Evolutionary conservation across 1,140 invertebrate genomes (phyloP), one percentile per base, ranked within the genome.

Genomic region (Megathymus violae): DNA sequence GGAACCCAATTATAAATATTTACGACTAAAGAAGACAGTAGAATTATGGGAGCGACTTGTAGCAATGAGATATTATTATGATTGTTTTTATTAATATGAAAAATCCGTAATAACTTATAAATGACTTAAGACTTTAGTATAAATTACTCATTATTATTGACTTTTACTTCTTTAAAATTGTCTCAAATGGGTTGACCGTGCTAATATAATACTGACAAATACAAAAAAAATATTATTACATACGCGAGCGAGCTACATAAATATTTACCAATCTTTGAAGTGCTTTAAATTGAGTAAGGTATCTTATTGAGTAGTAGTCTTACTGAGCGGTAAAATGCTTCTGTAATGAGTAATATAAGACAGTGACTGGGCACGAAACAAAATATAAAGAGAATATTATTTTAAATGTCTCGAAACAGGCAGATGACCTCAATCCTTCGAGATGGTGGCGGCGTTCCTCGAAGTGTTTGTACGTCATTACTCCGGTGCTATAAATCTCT

Each of bases 391-490:
- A 25, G 22, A 31, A 7, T 31, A 31, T 31, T 7, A 46, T 36
- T 34, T 31, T 16, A 46, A 46, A 50, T 50, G 16, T 38, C 51
- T 61, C 43, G 52, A 60, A 62, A 43, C 63, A 58, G 7, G 40
- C 27, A 41, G 65, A 59, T 60, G 60, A 63, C 50, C 52, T 62
- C 46, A 51, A 62, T 61, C 15, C 52, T 11, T 65, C 62, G 41
- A 67, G 67, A 64, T 76, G 66, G 71, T 72, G 64, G 34, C 46
- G 52, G 61, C 59, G 69, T 76, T 76, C 74, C 47, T 13, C 66
- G 69, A 72, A 76, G 66, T 59, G 62, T 81, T 67, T 68, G 65
- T 66, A 67, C 72, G 78, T 85, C 79, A 81, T 69, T 77, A 69
- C 64, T 47, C 43, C 40, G 48, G 36, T 22, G 40, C 41, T 62